Evolutionary conservation across 1,140 invertebrate species (phyloP).

Genomic region (Heliothis subflexa): DNA sequence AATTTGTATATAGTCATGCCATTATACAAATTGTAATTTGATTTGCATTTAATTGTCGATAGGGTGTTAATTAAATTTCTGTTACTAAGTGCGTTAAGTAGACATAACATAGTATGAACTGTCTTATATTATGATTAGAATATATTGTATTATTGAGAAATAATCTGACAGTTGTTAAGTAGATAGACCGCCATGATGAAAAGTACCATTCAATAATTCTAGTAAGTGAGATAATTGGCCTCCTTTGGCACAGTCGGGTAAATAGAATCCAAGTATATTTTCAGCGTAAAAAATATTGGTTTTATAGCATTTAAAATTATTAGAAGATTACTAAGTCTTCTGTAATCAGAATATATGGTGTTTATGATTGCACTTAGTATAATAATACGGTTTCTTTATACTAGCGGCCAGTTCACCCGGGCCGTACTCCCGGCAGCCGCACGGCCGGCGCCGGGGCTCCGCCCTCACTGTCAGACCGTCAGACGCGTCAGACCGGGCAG

Average conservation of each 20-base stretch:
- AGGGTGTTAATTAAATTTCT: neutral
- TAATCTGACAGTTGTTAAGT: no score
- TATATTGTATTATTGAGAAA: no score
- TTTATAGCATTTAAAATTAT: no score
- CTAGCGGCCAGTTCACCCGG: constrained; percentile 59
- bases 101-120: no score
- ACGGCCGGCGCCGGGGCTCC: constrained; percentile 11
- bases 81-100: neutral
- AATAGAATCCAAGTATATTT: no score
- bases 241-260: no score
- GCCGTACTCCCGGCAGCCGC: constrained; percentile 50
- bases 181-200: no score
- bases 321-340: no score
- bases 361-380: constrained; percentile 55
- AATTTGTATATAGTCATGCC: neutral
- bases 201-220: no score
- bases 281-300: no score
- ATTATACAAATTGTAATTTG: neutral
- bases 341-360: constrained; percentile 30
- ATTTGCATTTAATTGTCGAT: neutral
- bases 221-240: no score
- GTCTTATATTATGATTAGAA: no score
- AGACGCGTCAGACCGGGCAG: neutral
- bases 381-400: constrained; percentile 70
- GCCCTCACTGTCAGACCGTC: neutral